These are phyloP conservation scores for Trogon melanurus DNA, from an alignment of 2,113 vertebrate species.

Conservation along the genomic window DNA sequence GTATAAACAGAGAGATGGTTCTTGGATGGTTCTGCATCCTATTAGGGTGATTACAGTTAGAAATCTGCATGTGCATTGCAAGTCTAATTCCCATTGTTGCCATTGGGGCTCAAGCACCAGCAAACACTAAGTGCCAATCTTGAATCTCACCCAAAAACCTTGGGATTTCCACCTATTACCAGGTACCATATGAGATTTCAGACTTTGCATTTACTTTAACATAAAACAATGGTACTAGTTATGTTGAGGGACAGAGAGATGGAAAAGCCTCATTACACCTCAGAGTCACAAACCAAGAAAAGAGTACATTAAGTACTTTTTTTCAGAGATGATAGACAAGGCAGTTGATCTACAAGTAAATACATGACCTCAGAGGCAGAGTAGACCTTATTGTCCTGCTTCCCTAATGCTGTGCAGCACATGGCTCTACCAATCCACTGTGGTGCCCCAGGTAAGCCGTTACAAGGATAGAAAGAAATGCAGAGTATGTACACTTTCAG, in stretches of 20 bases:
- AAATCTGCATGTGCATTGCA: neutral
- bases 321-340: neutral
- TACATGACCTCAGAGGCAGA: neutral
- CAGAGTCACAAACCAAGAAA: neutral
- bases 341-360: neutral
- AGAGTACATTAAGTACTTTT: neutral
- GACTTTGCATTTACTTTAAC: neutral
- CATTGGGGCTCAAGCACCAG: neutral
- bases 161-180: neutral
- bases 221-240: neutral
- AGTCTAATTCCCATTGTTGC: neutral
- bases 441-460: no score
- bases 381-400: neutral
- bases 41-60: neutral
- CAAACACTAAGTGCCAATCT: neutral
- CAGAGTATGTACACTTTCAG: fast-evolving
- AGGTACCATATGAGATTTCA: neutral
- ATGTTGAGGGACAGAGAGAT: neutral
- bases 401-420: neutral
- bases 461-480: neutral
- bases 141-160: neutral
- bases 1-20: neutral
- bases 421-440: neutral
- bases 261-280: neutral
- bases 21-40: neutral